Evolutionary conservation across 2,113 vertebrate species (phyloP), one percentile per base, ranked within the genome.

Genomic region (Ceyx cyanopectus): DNA sequence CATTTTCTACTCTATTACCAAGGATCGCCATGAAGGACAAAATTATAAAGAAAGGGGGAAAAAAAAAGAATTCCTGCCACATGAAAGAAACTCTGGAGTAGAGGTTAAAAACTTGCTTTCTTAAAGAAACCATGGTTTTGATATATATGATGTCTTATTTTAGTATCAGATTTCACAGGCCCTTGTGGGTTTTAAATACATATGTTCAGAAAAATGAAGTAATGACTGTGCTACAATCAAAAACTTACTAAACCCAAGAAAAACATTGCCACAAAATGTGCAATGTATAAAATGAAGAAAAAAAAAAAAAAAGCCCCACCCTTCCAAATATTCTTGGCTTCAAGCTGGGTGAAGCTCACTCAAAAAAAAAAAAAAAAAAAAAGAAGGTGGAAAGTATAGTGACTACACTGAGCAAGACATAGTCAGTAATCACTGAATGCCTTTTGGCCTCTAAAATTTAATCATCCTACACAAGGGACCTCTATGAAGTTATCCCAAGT

Each of bases 181-280:
- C 84, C 91, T 70, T 77, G 89, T 77, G 92, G 84, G 79, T 77
- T 95, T 92, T 87, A 95, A 96, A 94, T 91, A 92, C 76, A 87
- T 93, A 87, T 89, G 91, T 89, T 93, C 89, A 94, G 84, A 95
- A 96, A 93, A 96, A 94, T 95, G 89, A 95, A 96, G 95, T 94
- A 94, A 95, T 92, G 67, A 87, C 67, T 94, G 48, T 45, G 72
- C 75, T 94, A 78, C 76, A 89, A 84, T 92, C 58, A 94, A 79
- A 96, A 91, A 87, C 74, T 87, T 91, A 93, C 72, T 92, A 85
- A 95, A 87, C 56, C 94, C 85, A 96, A 96, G 92, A 93, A 94
- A 94, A 96, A 93, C 88, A 96, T 5, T 89, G 84, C 75, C 75
- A 92, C 60, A 93, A 93, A 95, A 94, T 30, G 75, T 93, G 74